Conservation (phyloP, 2,888 invertebrate genomes). For the Autographa gamma region DNA sequence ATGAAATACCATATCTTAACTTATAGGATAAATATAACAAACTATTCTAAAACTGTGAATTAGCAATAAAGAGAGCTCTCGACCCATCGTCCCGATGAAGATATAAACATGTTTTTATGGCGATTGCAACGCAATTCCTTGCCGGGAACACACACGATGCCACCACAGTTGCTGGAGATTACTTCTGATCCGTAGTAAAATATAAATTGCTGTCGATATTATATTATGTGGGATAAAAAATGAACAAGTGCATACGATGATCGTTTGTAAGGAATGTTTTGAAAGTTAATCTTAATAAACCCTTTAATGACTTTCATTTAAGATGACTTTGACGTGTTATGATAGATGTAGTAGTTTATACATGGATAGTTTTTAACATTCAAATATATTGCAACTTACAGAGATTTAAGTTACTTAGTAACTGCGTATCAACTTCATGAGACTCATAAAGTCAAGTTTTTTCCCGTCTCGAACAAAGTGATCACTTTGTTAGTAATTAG, state of each 20-base stretch:
- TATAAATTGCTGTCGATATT: constrained; percentile 57
- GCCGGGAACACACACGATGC: constrained; percentile 62
- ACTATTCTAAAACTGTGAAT: constrained; percentile 51
- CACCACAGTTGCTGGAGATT: constrained; percentile 52
- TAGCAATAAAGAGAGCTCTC: constrained; percentile 57
- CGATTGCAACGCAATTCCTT: constrained; percentile 61
- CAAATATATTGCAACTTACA: neutral
- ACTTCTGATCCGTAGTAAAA: constrained; percentile 47
- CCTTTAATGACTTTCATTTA: constrained; percentile 5
- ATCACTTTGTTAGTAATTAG: too few species aligned
- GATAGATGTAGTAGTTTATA: neutral
- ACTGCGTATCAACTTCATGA: too few species aligned
- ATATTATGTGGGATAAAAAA: constrained; percentile 50
- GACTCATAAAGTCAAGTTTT: too few species aligned
- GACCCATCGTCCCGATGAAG: constrained; percentile 60
- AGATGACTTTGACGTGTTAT: constrained; percentile 22
- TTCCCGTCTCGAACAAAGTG: too few species aligned
- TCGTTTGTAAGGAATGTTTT: neutral
- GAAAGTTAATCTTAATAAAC: constrained; percentile 8
- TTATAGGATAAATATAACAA: constrained; percentile 33
- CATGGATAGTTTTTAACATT: neutral
- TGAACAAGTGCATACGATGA: constrained; percentile 32
- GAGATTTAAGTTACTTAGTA: too few species aligned
- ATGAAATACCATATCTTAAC: neutral
- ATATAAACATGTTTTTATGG: constrained; percentile 66